phyloP scores from a whole-genome alignment of 2,888 invertebrate genomes.

The Lasioglossum lativentre region DNA sequence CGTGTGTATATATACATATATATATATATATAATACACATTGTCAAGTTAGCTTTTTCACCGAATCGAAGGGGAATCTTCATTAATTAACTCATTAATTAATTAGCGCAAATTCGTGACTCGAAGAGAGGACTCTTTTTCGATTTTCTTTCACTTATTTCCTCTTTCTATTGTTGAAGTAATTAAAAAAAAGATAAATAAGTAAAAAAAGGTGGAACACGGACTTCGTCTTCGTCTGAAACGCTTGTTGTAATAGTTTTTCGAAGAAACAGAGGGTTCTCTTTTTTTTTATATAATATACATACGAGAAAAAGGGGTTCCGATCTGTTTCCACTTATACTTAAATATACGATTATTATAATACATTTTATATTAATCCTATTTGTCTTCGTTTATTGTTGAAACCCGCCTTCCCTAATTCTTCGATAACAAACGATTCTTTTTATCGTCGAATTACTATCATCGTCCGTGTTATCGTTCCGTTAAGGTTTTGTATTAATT shows the following conservation, averaged over 20 bases:
- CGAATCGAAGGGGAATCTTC: conserved; percentile 64
- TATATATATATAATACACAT: conserved; percentile 68
- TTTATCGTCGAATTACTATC: conserved; percentile 6
- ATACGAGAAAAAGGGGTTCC: conserved; percentile 64
- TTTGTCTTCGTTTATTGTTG: conserved; percentile 58
- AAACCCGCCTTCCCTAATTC: conserved; percentile 48
- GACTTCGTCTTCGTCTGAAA: conserved; percentile 57
- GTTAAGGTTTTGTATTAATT: conserved; percentile 35
- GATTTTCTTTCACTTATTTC: conserved; percentile 31
- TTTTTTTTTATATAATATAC: conserved; percentile 67
- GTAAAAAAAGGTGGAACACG: conserved; percentile 27
- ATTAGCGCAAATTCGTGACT: conserved; percentile 53
- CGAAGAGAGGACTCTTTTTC: conserved; percentile 32
- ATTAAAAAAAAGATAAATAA: conserved; percentile 23
- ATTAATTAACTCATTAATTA: conserved; percentile 49
- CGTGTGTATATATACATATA: conserved; percentile 58
- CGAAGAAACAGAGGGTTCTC: conserved; percentile 40
- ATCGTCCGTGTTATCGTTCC: conserved; percentile 19
- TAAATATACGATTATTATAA: conserved; percentile 82
- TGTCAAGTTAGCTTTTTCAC: conserved; percentile 82
- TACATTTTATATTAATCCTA: conserved; percentile 84
- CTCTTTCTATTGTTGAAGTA: conserved; percentile 40
- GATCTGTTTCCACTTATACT: conserved; percentile 76
- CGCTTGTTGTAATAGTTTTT: conserved; percentile 62
- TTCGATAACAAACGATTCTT: conserved; percentile 6